A percentile compares a stretch with the other conserved stretches of the same genome.
Conservation (phyloP, 2,888 invertebrate species). For the Euzophera pinguis region DNA sequence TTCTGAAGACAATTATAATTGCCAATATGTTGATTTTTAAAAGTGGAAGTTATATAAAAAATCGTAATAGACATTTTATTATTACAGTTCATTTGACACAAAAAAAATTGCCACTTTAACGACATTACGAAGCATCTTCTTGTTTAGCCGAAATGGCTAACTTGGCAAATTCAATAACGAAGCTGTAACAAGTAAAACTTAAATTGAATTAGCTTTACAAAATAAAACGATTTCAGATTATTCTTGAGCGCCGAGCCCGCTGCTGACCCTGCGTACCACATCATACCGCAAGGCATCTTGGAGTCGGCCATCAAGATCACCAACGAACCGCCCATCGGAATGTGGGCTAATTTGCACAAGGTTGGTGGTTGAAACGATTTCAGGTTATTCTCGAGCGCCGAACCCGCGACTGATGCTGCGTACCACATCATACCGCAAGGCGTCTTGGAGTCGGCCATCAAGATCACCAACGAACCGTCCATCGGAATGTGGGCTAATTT, state of each 20-base stretch:
- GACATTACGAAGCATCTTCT: too few species aligned
- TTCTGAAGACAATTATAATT: too few species aligned
- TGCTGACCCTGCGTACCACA: constrained; percentile 81
- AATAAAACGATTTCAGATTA: constrained; percentile 64
- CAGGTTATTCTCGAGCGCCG: constrained; percentile 91
- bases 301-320: constrained; percentile 97
- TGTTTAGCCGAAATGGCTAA: too few species aligned
- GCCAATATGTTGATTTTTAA: too few species aligned
- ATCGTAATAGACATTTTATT: too few species aligned
- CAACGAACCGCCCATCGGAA: constrained; percentile 96
- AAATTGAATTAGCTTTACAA: neutral
- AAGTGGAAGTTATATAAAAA: too few species aligned
- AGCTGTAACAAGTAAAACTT: neutral
- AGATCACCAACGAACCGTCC: constrained; percentile 97
- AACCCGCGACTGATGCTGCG: constrained; percentile 86
- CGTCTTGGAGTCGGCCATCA: constrained; percentile 94
- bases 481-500: constrained; percentile 97
- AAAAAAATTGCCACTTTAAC: too few species aligned
- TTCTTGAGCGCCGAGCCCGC: constrained; percentile 95
- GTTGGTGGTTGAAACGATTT: too few species aligned
- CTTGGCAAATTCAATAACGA: too few species aligned
- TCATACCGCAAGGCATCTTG: constrained; percentile 91
- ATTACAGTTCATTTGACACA: too few species aligned
- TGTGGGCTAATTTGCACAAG: constrained; percentile 96
- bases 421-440: constrained; percentile 88